phyloP scores from a whole-genome alignment of 1,140 invertebrate species.

The Pachypeltis micranthus region DNA sequence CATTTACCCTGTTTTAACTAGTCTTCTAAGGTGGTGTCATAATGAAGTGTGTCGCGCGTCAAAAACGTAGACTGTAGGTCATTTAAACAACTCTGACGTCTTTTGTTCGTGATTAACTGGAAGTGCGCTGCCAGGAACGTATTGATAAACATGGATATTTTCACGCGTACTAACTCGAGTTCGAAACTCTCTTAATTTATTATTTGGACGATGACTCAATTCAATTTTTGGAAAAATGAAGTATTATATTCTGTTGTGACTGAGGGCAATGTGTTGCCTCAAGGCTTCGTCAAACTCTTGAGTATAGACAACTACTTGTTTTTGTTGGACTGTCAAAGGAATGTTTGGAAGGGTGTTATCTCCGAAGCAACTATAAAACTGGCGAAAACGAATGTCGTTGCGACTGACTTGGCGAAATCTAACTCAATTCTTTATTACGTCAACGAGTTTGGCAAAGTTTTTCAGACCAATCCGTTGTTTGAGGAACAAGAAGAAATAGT shows the following conservation, averaged over 20 bases:
- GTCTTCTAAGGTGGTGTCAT: too few relatives aligned
- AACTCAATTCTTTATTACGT: not conserved
- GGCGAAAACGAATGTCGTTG: not conserved
- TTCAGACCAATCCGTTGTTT: not conserved
- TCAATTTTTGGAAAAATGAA: not conserved
- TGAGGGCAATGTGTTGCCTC: not conserved
- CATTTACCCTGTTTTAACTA: too few relatives aligned
- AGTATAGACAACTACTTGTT: not conserved
- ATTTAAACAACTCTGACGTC: too few relatives aligned
- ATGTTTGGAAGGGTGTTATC: not conserved
- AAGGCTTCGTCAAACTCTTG: not conserved
- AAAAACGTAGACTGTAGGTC: too few relatives aligned
- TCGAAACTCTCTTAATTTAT: too few relatives aligned
- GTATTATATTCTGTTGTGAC: not conserved
- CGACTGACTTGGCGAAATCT: not conserved
- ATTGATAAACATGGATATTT: too few relatives aligned
- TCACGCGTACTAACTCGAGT: too few relatives aligned
- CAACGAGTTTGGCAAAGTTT: constrained; percentile 4
- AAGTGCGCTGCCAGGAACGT: too few relatives aligned
- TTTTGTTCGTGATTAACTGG: too few relatives aligned
- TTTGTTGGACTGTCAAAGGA: not conserved
- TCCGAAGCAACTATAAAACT: not conserved
- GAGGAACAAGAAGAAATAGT: constrained; percentile 1
- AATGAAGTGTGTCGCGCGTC: too few relatives aligned
- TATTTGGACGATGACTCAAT: not conserved